phyloP scores from a whole-genome alignment of 2,797 vertebrate species.

The Bufotes viridis region DNA sequence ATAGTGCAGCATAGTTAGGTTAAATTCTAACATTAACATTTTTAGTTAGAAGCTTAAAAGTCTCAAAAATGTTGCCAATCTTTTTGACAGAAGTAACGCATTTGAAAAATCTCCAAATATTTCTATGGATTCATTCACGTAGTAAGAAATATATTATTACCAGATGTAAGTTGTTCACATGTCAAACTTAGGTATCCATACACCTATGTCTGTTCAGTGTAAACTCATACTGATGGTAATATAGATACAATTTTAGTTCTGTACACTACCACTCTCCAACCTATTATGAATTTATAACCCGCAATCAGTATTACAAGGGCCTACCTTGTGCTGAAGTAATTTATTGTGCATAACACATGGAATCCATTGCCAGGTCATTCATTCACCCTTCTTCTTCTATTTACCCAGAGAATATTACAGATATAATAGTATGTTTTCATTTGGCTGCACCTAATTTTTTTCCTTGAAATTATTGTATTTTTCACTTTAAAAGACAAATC shows the following conservation, averaged over 20 bases:
- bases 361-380: not conserved
- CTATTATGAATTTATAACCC: not conserved
- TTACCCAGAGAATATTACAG: not conserved
- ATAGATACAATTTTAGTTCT: not conserved
- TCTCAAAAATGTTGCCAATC: not conserved
- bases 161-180: slow-evolving; percentile 18
- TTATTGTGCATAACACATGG: not conserved
- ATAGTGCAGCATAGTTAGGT: not conserved
- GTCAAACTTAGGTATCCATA: not conserved
- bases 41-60: not conserved
- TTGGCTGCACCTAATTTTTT: not conserved
- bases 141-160: not conserved
- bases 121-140: not conserved
- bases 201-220: not conserved
- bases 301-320: not conserved
- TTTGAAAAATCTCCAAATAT: not conserved
- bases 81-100: not conserved
- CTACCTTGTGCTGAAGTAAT: not conserved
- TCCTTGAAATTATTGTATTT: too few species aligned
- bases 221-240: slow-evolving; percentile 10
- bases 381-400: not conserved
- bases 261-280: not conserved
- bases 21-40: not conserved
- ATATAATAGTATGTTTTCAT: not conserved
- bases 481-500: too few species aligned